A percentile compares a stretch with the other conserved stretches of the same genome.
Evolutionary conservation across 2,113 vertebrate genomes (phyloP).

Genomic region (Lipotes vexillifer): DNA sequence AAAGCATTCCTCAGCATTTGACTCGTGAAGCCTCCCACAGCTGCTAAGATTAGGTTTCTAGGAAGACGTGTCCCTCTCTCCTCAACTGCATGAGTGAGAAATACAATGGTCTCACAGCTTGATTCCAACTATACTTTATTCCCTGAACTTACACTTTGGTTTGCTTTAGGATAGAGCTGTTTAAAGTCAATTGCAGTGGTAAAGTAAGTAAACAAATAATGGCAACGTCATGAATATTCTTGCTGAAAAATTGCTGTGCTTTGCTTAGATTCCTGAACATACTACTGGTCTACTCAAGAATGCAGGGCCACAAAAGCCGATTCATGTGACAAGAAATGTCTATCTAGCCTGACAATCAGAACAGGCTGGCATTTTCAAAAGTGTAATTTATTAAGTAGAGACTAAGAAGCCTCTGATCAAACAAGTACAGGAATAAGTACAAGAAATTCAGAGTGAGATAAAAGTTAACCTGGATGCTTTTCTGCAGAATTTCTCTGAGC

Average conservation of each 20-base stretch:
- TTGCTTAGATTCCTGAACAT: background rate
- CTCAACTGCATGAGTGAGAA: background rate
- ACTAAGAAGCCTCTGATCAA: background rate
- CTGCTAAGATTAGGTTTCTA: conserved; percentile 39
- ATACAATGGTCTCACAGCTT: conserved; percentile 20
- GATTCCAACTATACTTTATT: background rate
- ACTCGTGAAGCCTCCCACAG: conserved; percentile 1
- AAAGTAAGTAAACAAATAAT: background rate
- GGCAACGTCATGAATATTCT: background rate
- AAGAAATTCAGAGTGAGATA: background rate
- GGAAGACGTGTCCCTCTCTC: background rate
- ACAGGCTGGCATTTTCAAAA: background rate
- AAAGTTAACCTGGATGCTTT: background rate
- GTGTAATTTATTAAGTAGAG: background rate
- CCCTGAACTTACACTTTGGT: background rate
- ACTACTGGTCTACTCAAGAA: background rate
- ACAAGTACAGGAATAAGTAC: background rate
- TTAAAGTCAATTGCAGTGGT: background rate
- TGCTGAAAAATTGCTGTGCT: background rate
- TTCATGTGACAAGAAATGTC: background rate
- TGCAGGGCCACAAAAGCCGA: background rate
- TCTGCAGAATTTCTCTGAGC: background rate
- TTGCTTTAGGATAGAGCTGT: background rate
- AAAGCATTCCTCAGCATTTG: conserved; percentile 21
- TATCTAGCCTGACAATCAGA: conserved; percentile 51